phyloP scores from a whole-genome alignment of 2,113 vertebrate genomes.

The Nannobrachium achirus region DNA sequence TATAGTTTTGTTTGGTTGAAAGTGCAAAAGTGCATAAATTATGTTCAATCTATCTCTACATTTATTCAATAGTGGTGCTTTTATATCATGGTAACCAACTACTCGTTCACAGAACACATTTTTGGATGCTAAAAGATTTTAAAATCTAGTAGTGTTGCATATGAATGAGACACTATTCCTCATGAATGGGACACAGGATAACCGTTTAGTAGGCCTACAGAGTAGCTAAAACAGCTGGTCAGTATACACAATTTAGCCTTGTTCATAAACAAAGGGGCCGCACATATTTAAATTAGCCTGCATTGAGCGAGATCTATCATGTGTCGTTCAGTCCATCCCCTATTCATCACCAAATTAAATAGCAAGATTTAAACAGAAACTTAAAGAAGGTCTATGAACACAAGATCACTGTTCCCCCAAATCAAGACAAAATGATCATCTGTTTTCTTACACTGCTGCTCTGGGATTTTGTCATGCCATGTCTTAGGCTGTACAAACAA shows the following conservation, averaged over 20 bases:
- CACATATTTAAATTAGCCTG: constrained; percentile 1
- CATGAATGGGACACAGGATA: constrained; percentile 11
- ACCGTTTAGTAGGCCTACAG: constrained; percentile 1
- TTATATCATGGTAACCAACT: background rate
- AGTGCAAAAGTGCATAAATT: too few relatives aligned
- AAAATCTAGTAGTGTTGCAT: background rate
- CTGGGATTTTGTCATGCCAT: too few relatives aligned
- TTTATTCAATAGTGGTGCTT: too few relatives aligned
- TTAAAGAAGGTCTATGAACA: background rate
- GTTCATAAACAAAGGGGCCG: constrained; percentile 10
- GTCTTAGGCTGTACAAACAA: too few relatives aligned
- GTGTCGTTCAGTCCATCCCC: background rate
- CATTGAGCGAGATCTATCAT: constrained; percentile 12
- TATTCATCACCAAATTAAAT: constrained; percentile 6
- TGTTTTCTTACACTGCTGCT: too few relatives aligned
- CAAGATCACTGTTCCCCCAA: background rate
- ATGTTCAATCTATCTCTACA: too few relatives aligned
- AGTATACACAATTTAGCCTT: background rate
- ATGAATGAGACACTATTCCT: constrained; percentile 11
- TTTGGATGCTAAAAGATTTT: background rate
- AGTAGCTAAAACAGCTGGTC: constrained; percentile 3
- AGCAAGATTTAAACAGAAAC: background rate
- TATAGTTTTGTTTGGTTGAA: too few relatives aligned
- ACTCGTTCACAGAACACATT: background rate
- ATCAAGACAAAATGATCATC: background rate